Conservation (phyloP, 2,113 vertebrate species). For the Boulengeromyrus knoepffleri region DNA sequence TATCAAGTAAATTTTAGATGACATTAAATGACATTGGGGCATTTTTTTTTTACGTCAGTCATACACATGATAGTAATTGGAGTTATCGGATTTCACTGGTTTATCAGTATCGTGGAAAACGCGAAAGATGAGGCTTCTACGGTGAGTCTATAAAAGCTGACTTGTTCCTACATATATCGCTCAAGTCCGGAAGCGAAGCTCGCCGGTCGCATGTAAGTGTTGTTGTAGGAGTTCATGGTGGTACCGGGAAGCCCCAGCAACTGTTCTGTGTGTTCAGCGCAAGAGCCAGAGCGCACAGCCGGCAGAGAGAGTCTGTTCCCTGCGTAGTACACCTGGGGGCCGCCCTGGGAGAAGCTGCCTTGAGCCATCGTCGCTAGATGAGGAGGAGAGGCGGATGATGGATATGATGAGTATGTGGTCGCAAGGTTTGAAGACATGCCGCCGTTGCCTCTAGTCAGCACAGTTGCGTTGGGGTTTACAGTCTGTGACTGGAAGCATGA, state of each 20-base stretch:
- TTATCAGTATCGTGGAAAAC: not conserved
- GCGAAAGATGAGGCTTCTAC: not conserved
- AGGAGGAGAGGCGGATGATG: constrained; percentile 66
- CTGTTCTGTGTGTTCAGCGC: constrained; percentile 75
- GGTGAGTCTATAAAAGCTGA: not conserved
- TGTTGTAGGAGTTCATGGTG: constrained; percentile 65
- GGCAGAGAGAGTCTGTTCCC: constrained; percentile 66
- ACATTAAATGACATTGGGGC: not conserved
- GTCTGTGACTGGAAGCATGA: constrained; percentile 68
- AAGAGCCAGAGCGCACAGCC: constrained; percentile 56
- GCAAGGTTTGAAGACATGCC: constrained; percentile 53
- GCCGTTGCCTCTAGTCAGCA: constrained; percentile 53
- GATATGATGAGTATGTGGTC: constrained; percentile 56
- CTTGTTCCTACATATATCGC: constrained; percentile 72
- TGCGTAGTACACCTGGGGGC: constrained; percentile 73
- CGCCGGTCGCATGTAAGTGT: constrained; percentile 75
- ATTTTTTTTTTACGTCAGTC: not conserved
- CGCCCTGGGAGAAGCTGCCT: constrained; percentile 63
- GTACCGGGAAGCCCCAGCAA: constrained; percentile 68
- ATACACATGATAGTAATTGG: not conserved
- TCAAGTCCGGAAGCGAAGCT: constrained; percentile 77
- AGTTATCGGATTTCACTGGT: not conserved
- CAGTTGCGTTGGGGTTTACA: constrained; percentile 52
- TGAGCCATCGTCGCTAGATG: constrained; percentile 63
- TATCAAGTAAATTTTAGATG: not conserved